phyloP scores from a whole-genome alignment of 2,113 vertebrate species.

The Phalacrocorax brasilianus region DNA sequence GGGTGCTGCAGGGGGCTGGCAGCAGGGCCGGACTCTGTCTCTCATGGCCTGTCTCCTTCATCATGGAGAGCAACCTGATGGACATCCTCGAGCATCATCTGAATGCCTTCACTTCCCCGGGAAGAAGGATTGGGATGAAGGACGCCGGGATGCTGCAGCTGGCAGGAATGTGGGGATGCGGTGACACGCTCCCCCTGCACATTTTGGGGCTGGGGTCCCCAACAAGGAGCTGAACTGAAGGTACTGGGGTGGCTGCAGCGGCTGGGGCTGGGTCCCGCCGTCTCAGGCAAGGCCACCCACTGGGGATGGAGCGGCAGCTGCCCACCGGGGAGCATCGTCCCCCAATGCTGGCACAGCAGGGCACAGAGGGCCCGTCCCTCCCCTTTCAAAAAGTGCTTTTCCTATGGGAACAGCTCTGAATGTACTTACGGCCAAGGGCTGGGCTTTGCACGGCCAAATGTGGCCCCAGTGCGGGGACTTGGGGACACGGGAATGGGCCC shows the following conservation, averaged over 20 bases:
- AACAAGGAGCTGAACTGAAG: neutral
- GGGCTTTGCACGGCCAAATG: neutral
- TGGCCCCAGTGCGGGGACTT: accelerated
- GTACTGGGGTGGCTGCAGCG: neutral
- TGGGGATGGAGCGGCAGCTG: neutral
- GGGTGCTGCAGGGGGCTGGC: neutral
- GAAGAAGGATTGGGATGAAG: neutral
- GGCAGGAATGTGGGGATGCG: accelerated
- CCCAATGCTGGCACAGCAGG: neutral
- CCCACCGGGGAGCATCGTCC: neutral
- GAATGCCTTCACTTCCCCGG: neutral
- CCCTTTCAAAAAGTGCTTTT: neutral
- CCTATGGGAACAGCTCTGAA: neutral
- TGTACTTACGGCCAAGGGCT: neutral
- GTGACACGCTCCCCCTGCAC: neutral
- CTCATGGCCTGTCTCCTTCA: accelerated
- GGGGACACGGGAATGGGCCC: neutral
- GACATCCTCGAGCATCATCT: accelerated
- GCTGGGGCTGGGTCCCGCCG: neutral
- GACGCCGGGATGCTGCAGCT: accelerated
- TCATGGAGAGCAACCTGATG: accelerated
- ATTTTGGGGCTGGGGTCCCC: neutral
- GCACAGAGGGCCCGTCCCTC: accelerated
- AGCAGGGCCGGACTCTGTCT: neutral
- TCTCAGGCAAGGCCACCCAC: neutral